Base-by-base conservation (phyloP, 2,113 vertebrate genomes). In the Cyanoderma ruficeps region DNA sequence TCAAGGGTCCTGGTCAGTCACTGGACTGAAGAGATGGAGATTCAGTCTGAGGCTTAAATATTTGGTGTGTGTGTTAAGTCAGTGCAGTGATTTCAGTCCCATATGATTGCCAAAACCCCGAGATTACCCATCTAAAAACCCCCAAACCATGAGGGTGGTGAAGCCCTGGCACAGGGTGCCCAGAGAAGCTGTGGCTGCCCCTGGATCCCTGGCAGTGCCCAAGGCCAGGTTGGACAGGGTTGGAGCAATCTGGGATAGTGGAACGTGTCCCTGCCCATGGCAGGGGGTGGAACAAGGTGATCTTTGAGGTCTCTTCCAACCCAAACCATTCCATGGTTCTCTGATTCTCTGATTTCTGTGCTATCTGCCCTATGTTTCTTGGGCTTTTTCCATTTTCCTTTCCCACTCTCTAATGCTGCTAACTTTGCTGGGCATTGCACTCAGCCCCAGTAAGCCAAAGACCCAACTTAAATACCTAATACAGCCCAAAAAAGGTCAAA, bases 271-370 rank as follows among this genome's bases (percentile, higher is more conserved):
- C 47, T 89, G 20, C 2, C 35, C 30, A 18, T 53, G 41, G 8
- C 17, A 76, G 21, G 11, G 17, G 3, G 3, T 76, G 35, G 25
- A 33, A 69, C 0, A 0, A 7, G 30, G 9, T 22, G 17, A 4
- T 42, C 25, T 55, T 47, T 61, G 18, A 47, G 11, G 20, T 47
- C 9, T 7, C 6, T 47, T 53, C n/a, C 9, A 12, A 15, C 20
- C 19, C 46, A 75, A 41, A 82, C 20, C 30, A 13, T 11, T 76
- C 25, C 11, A 25, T 21, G 14, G 37, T 47, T 60, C 53, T 46
- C 27, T 28, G 22, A 24, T 37, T 57, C 22, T 52, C 7, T n/a
- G 33, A 39, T 28, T 65, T 46, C 28, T n/a, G 21, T 28, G 15
- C 42, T 46, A 7, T 30, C 15, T 87, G 17, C 31, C 4, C 15